These are phyloP conservation scores for Lagria hirta DNA, from an alignment of 2,888 invertebrate species.

Conservation along the genomic window DNA sequence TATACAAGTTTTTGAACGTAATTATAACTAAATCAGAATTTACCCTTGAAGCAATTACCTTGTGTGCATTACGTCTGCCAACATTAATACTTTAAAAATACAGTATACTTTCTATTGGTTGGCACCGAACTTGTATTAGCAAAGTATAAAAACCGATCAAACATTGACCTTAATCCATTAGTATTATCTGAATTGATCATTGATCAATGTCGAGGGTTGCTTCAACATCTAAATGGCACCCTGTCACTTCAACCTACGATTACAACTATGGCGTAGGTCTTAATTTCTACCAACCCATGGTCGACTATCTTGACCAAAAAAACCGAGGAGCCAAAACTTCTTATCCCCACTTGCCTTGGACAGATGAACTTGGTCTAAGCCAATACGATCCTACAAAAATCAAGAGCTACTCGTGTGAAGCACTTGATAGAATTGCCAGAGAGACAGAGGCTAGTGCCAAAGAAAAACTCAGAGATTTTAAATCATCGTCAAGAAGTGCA, in stretches of 20 bases:
- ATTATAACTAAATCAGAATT: no score
- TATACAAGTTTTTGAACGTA: no score
- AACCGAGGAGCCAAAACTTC: conserved; percentile 51
- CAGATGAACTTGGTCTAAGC: conserved; percentile 68
- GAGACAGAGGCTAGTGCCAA: conserved; percentile 71
- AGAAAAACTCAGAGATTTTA: conserved; percentile 63
- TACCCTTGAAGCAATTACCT: no score
- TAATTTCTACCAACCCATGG: conserved; percentile 85
- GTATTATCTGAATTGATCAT: conserved; percentile 9
- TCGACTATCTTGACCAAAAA: conserved; percentile 78
- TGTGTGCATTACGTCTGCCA: no score
- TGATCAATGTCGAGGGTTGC: conserved; percentile 13
- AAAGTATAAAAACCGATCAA: no score
- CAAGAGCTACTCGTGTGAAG: conserved; percentile 67
- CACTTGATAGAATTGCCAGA: conserved; percentile 66
- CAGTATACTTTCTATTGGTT: no score
- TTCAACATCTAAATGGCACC: conserved; percentile 48
- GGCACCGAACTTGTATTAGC: no score
- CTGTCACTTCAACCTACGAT: conserved; percentile 71
- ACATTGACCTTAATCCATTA: no score
- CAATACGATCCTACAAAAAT: conserved; percentile 69
- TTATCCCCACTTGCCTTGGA: conserved; percentile 72
- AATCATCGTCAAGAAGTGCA: conserved; percentile 62
- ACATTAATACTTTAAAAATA: no score
- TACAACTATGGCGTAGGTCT: conserved; percentile 83